Percentiles rank a stretch among this genome's conserved stretches.
Conservation (phyloP, 2,888 invertebrate species). For the Oithona nana region DNA sequence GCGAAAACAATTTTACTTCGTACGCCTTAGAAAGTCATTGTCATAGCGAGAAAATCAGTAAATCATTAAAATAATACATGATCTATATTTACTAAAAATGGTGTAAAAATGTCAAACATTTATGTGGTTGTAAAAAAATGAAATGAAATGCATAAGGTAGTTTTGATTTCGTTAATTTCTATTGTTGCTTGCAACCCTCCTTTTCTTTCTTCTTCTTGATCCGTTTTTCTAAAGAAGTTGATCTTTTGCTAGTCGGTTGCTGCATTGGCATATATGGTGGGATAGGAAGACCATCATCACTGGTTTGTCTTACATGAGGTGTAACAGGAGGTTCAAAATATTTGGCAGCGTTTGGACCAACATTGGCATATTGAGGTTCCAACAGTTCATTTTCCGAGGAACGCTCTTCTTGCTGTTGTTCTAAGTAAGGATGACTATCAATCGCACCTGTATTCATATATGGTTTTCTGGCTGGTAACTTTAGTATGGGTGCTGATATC, state of each 20-base stretch:
- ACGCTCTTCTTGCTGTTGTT: neutral
- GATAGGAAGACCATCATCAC: neutral
- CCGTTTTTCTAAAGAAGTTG: conserved; percentile 10
- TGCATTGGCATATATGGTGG: conserved; percentile 18
- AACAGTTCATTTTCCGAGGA: neutral
- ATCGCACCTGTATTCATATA: neutral
- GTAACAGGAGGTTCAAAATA: neutral
- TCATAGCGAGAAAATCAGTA: too few relatives aligned
- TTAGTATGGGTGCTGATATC: too few relatives aligned
- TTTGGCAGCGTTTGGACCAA: neutral
- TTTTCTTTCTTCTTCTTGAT: conserved; percentile 13
- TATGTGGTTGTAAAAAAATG: too few relatives aligned
- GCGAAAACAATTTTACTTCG: too few relatives aligned
- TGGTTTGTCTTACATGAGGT: neutral
- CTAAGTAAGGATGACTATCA: neutral
- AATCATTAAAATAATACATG: too few relatives aligned
- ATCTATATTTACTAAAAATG: too few relatives aligned
- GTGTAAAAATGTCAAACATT: too few relatives aligned
- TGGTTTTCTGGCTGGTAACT: neutral
- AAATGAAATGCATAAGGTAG: too few relatives aligned
- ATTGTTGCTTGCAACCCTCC: conserved; percentile 17
- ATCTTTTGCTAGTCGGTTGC: conserved; percentile 1
- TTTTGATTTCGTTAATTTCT: too few relatives aligned
- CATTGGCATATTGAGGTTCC: neutral
- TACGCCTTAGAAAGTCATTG: too few relatives aligned